Base-by-base conservation (phyloP, 2,888 invertebrate species). In the Eurytoma adleriae region DNA sequence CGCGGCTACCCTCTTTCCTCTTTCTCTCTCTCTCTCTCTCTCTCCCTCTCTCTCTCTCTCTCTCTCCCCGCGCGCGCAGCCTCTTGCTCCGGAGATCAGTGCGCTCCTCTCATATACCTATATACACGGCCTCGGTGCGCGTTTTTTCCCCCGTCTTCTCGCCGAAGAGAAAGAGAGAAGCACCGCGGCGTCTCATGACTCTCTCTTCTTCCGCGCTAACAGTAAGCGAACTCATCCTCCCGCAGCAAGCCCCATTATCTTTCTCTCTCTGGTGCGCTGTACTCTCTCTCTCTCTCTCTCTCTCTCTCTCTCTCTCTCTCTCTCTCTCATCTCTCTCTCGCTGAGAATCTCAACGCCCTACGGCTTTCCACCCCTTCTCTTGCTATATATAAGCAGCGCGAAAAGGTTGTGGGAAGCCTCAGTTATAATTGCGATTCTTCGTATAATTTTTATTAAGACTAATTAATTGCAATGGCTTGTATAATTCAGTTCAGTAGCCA, bases 361-460 rank as follows among this genome's bases (percentile, higher is more conserved):
- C 54, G 73, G 69, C 73, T 79, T 57, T 79, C 67, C 20, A 30
- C 66, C 56, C 73, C 75, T 70, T 67, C 72, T 54, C 24, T 40
- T 5, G 18, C 74, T 50, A 59, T 59, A n/a, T 70, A 54, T 16
- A 52, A 30, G 30, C 30, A 30, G 30, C 7, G 30, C 2, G 30
- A 3, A 30, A 16, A 54, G 54, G 61, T 57, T 62, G 64, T 71
- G 61, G 40, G 56, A 62, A 66, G 50, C 72, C 71, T 67, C 85
- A 83, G 83, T 87, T 88, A 86, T 90, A 89, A 90, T 90, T 90
- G 85, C 88, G 82, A 88, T 88, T 87, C 87, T 85, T 87, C 85
- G 86, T 86, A 89, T 89, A 89, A 90, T 90, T 90, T 89, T 89
- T 89, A 89, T 89, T 89, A 88, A 89, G 89, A 86, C 89, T 90